Evolutionary conservation across 2,888 invertebrate species (phyloP).

Genomic region (Mythimna lalbum): DNA sequence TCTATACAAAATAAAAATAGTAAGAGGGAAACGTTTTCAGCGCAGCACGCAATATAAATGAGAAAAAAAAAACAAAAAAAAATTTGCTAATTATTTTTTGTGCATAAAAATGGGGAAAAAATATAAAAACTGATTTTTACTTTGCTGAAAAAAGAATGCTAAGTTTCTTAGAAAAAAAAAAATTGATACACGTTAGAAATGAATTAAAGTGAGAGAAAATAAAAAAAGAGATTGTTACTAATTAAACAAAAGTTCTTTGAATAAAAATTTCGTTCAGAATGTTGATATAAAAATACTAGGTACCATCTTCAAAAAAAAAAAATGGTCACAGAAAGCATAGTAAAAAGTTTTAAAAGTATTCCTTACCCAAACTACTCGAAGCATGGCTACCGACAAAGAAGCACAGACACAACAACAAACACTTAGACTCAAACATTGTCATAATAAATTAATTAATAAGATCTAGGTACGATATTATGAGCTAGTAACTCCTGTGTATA

Average conservation of each 20-base stretch:
- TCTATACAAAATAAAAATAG: too few relatives aligned
- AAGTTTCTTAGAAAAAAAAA: too few relatives aligned
- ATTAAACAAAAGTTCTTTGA: background rate
- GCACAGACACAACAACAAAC: constrained; percentile 39
- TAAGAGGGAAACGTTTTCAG: too few relatives aligned
- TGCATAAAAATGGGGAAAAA: too few relatives aligned
- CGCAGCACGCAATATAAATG: too few relatives aligned
- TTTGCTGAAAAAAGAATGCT: too few relatives aligned
- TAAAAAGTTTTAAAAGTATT: background rate
- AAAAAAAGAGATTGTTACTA: background rate
- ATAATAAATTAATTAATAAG: background rate
- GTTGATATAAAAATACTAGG: background rate
- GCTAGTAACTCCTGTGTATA: constrained; percentile 1
- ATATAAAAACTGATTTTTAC: too few relatives aligned
- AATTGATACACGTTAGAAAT: background rate
- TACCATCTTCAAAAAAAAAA: background rate
- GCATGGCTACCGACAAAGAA: constrained; percentile 3
- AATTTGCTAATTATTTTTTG: too few relatives aligned
- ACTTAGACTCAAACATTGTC: constrained; percentile 38
- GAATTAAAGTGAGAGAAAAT: background rate
- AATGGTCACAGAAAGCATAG: background rate
- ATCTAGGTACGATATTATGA: background rate
- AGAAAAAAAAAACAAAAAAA: too few relatives aligned
- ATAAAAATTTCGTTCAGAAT: background rate
- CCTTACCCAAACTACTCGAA: constrained; percentile 31